Conservation (phyloP, 2,888 invertebrate genomes). For the Callinectes sapidus region DNA sequence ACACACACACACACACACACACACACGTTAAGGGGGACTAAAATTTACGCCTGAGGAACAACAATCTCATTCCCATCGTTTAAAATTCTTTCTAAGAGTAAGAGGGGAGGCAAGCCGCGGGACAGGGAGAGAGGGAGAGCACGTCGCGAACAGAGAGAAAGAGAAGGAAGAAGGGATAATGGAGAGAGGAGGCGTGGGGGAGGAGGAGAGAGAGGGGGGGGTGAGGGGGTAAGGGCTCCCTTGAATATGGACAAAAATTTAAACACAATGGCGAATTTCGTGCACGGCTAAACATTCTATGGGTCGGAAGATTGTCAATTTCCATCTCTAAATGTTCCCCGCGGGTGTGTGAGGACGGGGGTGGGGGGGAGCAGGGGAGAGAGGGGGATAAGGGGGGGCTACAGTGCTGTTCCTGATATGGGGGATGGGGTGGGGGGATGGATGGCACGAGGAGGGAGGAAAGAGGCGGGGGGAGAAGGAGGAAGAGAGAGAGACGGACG, state of each 20-base stretch:
- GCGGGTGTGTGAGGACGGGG: neutral
- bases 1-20: conserved; percentile 1
- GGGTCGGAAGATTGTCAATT: conserved; percentile 13
- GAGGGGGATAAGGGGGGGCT: neutral
- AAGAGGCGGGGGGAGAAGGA: neutral
- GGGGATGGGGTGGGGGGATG: neutral
- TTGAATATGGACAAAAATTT: conserved; percentile 25
- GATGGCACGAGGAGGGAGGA: neutral
- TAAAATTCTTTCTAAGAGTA: conserved; percentile 3
- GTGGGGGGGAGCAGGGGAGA: neutral
- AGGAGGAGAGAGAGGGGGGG: neutral
- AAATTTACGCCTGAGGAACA: conserved; percentile 5
- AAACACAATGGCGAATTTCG: conserved; percentile 21
- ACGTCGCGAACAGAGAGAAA: conserved; percentile 19
- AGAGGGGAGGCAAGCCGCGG: neutral
- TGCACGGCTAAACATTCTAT: conserved; percentile 14
- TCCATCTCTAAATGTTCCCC: conserved; percentile 21
- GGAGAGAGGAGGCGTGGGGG: neutral
- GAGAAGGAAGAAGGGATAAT: neutral
- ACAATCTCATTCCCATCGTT: conserved; percentile 5
- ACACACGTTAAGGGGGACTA: neutral
- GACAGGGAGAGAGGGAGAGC: neutral
- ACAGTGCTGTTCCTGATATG: neutral
- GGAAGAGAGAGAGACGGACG: neutral
- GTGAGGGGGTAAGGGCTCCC: neutral